Evolutionary conservation across 1,140 invertebrate genomes (phyloP).

Genomic region (Globodera rostochiensis): DNA sequence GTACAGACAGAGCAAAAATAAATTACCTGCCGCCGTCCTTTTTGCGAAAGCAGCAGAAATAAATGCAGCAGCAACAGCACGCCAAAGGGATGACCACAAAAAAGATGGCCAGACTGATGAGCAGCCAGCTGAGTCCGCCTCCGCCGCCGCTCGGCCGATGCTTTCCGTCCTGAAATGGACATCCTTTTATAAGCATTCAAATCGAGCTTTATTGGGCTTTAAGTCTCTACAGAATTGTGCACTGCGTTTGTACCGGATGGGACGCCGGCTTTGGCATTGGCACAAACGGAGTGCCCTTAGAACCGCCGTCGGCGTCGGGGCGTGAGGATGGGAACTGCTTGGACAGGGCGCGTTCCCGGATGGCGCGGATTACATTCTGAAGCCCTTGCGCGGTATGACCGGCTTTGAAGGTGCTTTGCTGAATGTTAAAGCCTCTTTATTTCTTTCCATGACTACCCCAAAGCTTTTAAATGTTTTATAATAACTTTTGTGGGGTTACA

Average conservation of each 20-base stretch:
- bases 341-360: slow-evolving; percentile 52
- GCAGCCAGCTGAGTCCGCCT: slow-evolving; percentile 37
- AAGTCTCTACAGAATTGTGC: not conserved
- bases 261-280: slow-evolving; percentile 23
- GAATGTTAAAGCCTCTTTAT: slow-evolving; percentile 28
- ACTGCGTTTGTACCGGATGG: slow-evolving; percentile 5
- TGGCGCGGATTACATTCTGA: slow-evolving; percentile 58
- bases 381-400: slow-evolving; percentile 53
- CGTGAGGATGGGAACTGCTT: slow-evolving; percentile 49
- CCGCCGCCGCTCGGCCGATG: slow-evolving; percentile 27
- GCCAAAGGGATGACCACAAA: slow-evolving; percentile 48
- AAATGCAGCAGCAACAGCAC: slow-evolving; percentile 52
- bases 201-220: slow-evolving; percentile 1
- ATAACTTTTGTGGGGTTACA: not conserved
- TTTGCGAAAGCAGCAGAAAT: slow-evolving; percentile 50
- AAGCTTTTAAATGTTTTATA: slow-evolving; percentile 4
- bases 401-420: slow-evolving; percentile 55
- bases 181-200: not conserved
- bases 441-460: not conserved
- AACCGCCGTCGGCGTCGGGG: slow-evolving; percentile 14
- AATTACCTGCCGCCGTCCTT: slow-evolving; percentile 7
- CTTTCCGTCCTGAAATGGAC: slow-evolving; percentile 4
- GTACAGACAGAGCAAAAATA: not conserved
- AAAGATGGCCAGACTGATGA: slow-evolving; percentile 39
- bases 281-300: slow-evolving; percentile 29